Evolutionary conservation across 2,797 vertebrate species (phyloP), one percentile per base, ranked within the genome.

Genomic region (Allobates femoralis): DNA sequence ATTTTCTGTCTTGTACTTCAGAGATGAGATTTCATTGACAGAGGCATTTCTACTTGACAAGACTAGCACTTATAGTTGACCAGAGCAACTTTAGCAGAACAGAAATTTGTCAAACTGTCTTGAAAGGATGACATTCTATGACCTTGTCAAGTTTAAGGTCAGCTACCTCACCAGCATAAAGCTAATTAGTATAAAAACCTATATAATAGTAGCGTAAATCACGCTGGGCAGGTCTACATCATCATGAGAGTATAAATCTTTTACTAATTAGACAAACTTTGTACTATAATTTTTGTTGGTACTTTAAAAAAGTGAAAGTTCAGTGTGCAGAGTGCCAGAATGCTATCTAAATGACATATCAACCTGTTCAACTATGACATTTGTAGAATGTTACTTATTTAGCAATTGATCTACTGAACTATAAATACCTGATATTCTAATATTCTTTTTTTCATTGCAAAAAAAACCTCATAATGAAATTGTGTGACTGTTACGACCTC

Each of bases 241-340:
- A 74, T n/a, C 28, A 64, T 10, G 15, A 80, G 50, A 4, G 4
- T 15, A 83, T 73, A 37, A 37, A 58, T 28, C 3, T 60, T 90
- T 95, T 94, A 93, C 92, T 93, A 94, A 95, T 95, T 92, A 93
- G 91, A 92, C 92, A 92, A 92, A 94, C 92, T 93, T 92, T 32
- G 26, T 7, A 23, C 8, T n/a, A 15, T 12, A 32, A 19, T 67
- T 53, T 69, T n/a, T 71, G 8, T 5, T 69, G 34, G 32, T 10
- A 19, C 32, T 21, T 32, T 37, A 19, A 37, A 34, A 19, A 2
- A 21, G 18, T 28, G 12, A 64, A 28, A 19, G 64, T 32, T 30
- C 23, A 85, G 3, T 21, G 23, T 53, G 18, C 15, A 69, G 18
- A 85, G 56, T 79, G 71, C 71, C 18, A 56, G 53, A 79, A 69